Conservation (phyloP, 1,140 invertebrate species). For the Idris sp. region DNA sequence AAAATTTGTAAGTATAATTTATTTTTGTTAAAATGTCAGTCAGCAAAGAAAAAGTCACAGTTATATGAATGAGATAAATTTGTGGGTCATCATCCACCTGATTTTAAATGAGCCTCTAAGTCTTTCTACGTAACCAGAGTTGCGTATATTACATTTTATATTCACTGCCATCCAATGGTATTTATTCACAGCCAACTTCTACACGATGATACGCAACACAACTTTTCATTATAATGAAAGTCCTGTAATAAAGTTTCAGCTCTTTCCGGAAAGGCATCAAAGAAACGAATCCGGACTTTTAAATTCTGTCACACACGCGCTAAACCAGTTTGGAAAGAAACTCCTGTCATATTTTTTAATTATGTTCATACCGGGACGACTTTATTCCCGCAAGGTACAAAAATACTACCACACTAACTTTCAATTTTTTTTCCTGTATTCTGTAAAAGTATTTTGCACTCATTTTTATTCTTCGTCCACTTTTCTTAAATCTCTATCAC, state of each 20-base stretch:
- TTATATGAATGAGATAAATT: too few species aligned
- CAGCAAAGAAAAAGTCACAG: conserved; percentile 19
- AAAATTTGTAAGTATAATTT: too few species aligned
- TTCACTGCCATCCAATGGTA: conserved; percentile 17
- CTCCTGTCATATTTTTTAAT: conserved; percentile 22
- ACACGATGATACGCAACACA: conserved; percentile 36
- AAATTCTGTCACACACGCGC: conserved; percentile 10
- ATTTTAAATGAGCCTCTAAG: conserved; percentile 44
- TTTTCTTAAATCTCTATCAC: conserved; percentile 1
- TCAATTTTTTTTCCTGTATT: conserved; percentile 4
- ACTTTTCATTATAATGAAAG: conserved; percentile 36
- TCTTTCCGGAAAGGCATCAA: conserved; percentile 22
- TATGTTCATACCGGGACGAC: conserved; percentile 8
- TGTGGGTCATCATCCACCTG: too few species aligned
- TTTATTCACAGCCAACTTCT: conserved; percentile 31
- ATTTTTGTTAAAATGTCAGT: too few species aligned
- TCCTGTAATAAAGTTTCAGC: conserved; percentile 44
- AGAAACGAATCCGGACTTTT: conserved; percentile 10
- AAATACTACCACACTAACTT: neutral
- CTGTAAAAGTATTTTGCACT: conserved; percentile 6
- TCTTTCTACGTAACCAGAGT: conserved; percentile 31
- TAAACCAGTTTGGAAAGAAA: conserved; percentile 18
- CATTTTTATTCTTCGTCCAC: conserved; percentile 3
- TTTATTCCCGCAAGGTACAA: conserved; percentile 8
- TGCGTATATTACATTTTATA: conserved; percentile 33